These are phyloP conservation scores for Napeogenes sylphis DNA, from an alignment of 2,888 invertebrate genomes.

Conservation along the genomic window DNA sequence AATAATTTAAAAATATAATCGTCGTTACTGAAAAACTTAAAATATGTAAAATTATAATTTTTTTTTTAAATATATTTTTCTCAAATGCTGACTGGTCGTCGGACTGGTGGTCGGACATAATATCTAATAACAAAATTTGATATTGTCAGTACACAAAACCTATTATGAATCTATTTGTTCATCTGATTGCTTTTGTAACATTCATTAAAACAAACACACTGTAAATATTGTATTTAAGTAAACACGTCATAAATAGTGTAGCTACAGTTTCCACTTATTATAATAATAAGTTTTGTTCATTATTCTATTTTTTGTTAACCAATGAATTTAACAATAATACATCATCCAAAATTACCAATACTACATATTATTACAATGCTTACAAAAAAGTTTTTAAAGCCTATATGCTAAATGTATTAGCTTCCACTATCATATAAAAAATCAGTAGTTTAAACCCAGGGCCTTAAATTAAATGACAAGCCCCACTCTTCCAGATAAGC, in stretches of 20 bases:
- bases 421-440: no score
- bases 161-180: slow-evolving; percentile 44
- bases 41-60: no score
- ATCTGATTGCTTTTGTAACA: slow-evolving; percentile 39
- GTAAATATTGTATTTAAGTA: not conserved
- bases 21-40: no score
- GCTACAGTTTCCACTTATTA: not conserved
- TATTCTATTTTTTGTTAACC: not conserved
- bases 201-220: slow-evolving; percentile 51
- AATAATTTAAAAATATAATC: no score
- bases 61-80: no score
- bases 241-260: not conserved
- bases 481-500: no score
- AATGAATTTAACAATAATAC: not conserved
- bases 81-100: slow-evolving; percentile 17
- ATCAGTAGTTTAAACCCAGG: no score
- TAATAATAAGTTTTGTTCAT: not conserved
- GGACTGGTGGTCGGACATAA: slow-evolving; percentile 19
- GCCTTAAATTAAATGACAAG: no score
- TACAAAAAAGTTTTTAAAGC: no score
- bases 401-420: no score
- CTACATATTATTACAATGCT: no score
- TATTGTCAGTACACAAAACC: slow-evolving; percentile 33
- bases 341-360: no score
- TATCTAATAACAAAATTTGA: slow-evolving; percentile 28